Evolutionary conservation across 1,140 invertebrate species (phyloP).

Genomic region (Drosophila littoralis): DNA sequence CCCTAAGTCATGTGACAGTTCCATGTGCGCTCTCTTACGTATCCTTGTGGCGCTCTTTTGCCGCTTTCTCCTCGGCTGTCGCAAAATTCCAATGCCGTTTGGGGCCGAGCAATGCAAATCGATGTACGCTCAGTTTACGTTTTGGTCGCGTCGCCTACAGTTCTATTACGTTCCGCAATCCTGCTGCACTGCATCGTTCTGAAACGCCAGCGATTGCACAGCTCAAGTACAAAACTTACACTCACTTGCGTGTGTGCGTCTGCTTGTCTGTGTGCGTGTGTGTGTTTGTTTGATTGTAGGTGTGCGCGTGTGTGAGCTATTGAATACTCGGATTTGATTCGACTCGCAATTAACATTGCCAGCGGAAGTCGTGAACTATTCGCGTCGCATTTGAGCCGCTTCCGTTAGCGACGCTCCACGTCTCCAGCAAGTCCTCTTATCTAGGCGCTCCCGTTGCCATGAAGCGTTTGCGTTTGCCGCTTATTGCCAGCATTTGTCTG

Average conservation of each 20-base stretch:
- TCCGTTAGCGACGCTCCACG: slow-evolving; percentile 3
- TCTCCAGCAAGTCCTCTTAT: neutral
- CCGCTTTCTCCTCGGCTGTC: slow-evolving; percentile 37
- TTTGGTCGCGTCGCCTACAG: slow-evolving; percentile 76
- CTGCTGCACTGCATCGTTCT: slow-evolving; percentile 57
- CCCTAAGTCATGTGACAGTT: slow-evolving; percentile 19
- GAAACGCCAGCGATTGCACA: slow-evolving; percentile 56
- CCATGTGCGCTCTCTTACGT: slow-evolving; percentile 45
- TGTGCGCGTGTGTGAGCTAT: slow-evolving; percentile 16
- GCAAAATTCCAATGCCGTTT: slow-evolving; percentile 72
- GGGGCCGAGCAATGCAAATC: slow-evolving; percentile 39
- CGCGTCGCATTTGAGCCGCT: slow-evolving; percentile 37
- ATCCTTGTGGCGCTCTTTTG: slow-evolving; percentile 53
- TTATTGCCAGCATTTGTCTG: slow-evolving; percentile 79
- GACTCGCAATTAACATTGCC: slow-evolving; percentile 42
- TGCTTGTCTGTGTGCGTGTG: slow-evolving; percentile 16
- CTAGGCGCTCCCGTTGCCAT: slow-evolving; percentile 41
- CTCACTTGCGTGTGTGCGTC: slow-evolving; percentile 38
- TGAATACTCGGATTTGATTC: slow-evolving; percentile 22
- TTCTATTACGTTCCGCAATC: slow-evolving; percentile 53
- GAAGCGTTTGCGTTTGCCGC: slow-evolving; percentile 74
- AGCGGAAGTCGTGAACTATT: slow-evolving; percentile 43
- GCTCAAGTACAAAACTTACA: slow-evolving; percentile 37
- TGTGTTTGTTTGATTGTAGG: slow-evolving; percentile 3
- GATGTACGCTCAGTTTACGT: slow-evolving; percentile 69